These are phyloP conservation scores for Drosophila emarginata DNA, from an alignment of 2,888 invertebrate genomes.

Conservation along the genomic window DNA sequence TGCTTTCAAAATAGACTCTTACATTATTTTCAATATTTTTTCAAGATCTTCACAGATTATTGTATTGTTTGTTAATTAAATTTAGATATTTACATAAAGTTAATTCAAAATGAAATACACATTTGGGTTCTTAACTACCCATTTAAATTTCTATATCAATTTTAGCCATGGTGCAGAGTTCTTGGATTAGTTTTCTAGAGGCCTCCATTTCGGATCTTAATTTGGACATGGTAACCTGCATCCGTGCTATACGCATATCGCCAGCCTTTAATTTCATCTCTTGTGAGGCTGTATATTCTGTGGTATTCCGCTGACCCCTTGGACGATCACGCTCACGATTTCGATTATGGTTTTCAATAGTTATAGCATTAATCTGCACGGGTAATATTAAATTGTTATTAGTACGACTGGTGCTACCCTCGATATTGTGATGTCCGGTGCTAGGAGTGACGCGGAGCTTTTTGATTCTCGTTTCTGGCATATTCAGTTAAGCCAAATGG, in stretches of 20 bases:
- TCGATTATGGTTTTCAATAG: neutral
- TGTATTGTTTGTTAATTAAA: too few relatives aligned
- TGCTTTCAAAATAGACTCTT: too few relatives aligned
- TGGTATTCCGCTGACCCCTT: slow-evolving; percentile 21
- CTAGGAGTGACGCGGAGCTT: slow-evolving; percentile 19
- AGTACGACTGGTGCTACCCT: neutral
- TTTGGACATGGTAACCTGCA: slow-evolving; percentile 46
- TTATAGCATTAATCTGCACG: neutral
- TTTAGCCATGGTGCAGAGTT: slow-evolving; percentile 27
- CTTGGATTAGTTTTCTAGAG: slow-evolving; percentile 33
- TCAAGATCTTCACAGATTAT: too few relatives aligned
- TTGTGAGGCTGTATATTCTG: slow-evolving; percentile 49
- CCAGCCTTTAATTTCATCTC: slow-evolving; percentile 51
- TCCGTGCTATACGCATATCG: slow-evolving; percentile 51
- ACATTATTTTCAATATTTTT: too few relatives aligned
- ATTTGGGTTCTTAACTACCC: too few relatives aligned
- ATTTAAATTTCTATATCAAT: slow-evolving; percentile 20
- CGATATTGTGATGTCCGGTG: slow-evolving; percentile 19
- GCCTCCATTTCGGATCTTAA: slow-evolving; percentile 54
- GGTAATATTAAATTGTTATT: neutral
- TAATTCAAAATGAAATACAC: too few relatives aligned
- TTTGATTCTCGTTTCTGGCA: slow-evolving; percentile 50
- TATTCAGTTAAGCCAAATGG: slow-evolving; percentile 12
- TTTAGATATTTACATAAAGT: too few relatives aligned
- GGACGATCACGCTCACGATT: slow-evolving; percentile 2